These are phyloP conservation scores for Cebus imitator DNA, from an alignment of 2,113 vertebrate genomes.

Conservation along the genomic window DNA sequence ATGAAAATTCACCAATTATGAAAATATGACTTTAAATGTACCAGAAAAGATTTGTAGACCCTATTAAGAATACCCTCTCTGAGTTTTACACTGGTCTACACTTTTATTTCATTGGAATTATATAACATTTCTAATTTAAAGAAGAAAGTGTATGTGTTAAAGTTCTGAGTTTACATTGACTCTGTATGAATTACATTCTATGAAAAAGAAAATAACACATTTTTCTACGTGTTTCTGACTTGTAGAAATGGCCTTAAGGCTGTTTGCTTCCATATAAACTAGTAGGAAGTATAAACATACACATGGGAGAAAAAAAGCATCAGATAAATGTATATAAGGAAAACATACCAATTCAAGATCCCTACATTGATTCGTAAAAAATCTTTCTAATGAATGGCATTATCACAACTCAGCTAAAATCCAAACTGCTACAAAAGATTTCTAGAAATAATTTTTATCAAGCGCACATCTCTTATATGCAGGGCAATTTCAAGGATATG, in stretches of 20 bases:
- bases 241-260: not conserved
- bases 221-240: not conserved
- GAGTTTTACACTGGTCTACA: not conserved
- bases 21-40: conserved; percentile 19
- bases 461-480: not conserved
- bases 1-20: conserved; percentile 21
- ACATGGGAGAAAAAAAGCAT: not conserved
- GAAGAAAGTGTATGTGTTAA: not conserved
- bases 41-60: not conserved
- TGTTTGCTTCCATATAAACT: not conserved
- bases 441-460: conserved; percentile 5
- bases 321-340: not conserved
- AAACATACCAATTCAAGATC: not conserved
- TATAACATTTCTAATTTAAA: not conserved
- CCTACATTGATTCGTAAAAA: not conserved
- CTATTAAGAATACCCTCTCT: not conserved
- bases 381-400: not conserved
- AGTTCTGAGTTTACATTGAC: not conserved
- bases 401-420: not conserved
- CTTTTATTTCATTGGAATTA: conserved; percentile 7
- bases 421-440: not conserved
- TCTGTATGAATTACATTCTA: not conserved
- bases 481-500: not conserved
- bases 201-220: not conserved
- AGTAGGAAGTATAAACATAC: not conserved